These are phyloP conservation scores for Centropus unirufus DNA, from an alignment of 2,113 vertebrate genomes.

Conservation along the genomic window DNA sequence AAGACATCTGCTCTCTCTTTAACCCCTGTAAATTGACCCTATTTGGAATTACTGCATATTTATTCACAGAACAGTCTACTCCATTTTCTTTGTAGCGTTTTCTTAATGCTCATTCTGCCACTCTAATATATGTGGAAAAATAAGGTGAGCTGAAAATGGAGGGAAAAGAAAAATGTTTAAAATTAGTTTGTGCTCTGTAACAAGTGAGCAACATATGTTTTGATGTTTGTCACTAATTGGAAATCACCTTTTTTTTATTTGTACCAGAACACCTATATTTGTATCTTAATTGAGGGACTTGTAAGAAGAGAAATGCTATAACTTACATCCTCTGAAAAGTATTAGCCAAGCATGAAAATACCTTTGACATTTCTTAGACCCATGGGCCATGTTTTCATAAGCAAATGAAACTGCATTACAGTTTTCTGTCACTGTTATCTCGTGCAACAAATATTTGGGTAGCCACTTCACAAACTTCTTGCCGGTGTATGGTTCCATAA, in stretches of 20 bases:
- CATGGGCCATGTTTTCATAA: background rate
- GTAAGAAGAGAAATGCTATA: background rate
- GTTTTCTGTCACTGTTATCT: background rate
- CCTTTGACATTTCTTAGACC: background rate
- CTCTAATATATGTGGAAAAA: background rate
- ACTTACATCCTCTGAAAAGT: background rate
- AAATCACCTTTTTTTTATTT: background rate
- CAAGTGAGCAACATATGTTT: background rate
- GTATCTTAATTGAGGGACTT: background rate
- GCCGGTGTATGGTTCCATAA: fast-evolving
- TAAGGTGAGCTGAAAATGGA: background rate
- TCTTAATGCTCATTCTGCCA: background rate
- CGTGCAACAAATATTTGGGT: background rate
- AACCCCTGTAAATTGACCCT: background rate
- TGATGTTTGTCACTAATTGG: background rate
- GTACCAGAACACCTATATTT: background rate
- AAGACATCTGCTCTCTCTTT: background rate
- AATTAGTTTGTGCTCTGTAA: background rate
- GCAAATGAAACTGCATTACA: background rate
- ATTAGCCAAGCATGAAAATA: background rate
- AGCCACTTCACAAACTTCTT: background rate
- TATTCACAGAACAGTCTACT: background rate
- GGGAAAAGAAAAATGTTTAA: background rate
- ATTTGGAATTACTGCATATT: background rate
- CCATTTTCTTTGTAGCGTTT: background rate